Conservation (phyloP, 2,113 vertebrate genomes). For the Silurus meridionalis region DNA sequence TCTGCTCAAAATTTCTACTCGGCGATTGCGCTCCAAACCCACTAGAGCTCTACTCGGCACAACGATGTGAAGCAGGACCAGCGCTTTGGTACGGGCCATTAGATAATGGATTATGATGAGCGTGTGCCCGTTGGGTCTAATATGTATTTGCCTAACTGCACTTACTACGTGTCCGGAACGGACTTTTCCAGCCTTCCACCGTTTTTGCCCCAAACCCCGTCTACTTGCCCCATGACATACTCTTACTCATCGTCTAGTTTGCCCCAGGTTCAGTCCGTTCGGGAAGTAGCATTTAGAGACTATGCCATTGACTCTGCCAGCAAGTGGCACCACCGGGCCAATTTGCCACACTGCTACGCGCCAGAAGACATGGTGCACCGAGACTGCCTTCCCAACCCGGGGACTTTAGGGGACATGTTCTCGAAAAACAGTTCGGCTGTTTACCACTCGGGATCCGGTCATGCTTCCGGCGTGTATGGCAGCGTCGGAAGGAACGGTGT, state of each 20-base stretch:
- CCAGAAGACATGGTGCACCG: constrained; percentile 94
- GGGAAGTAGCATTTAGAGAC: constrained; percentile 98
- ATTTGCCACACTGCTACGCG: constrained; percentile 91
- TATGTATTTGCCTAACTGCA: constrained; percentile 99
- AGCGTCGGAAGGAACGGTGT: constrained; percentile 92
- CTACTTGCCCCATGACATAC: constrained; percentile 96
- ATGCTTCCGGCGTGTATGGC: constrained; percentile 87
- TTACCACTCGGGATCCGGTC: constrained; percentile 82
- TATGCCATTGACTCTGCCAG: constrained; percentile 93
- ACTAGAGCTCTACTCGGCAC: constrained; percentile 85
- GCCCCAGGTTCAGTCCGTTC: constrained; percentile 95
- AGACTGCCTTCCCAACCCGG: constrained; percentile 87
- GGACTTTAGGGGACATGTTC: constrained; percentile 87
- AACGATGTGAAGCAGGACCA: constrained; percentile 86
- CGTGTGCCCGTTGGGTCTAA: constrained; percentile 94
- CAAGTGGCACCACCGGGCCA: constrained; percentile 97
- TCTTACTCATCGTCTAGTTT: constrained; percentile 93
- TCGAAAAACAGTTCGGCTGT: constrained; percentile 85
- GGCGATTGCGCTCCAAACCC: constrained; percentile 95
- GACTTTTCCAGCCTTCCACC: constrained; percentile 97
- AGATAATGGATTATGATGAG: constrained; percentile 99
- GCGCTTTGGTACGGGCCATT: constrained; percentile 83
- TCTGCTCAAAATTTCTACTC: constrained; percentile 97
- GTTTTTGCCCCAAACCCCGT: constrained; percentile 96
- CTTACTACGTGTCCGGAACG: constrained; percentile 97